Percentiles rank a stretch among this genome's conserved stretches.
phyloP scores from a whole-genome alignment of 1,140 invertebrate genomes.

The Calosoma granatense region DNA sequence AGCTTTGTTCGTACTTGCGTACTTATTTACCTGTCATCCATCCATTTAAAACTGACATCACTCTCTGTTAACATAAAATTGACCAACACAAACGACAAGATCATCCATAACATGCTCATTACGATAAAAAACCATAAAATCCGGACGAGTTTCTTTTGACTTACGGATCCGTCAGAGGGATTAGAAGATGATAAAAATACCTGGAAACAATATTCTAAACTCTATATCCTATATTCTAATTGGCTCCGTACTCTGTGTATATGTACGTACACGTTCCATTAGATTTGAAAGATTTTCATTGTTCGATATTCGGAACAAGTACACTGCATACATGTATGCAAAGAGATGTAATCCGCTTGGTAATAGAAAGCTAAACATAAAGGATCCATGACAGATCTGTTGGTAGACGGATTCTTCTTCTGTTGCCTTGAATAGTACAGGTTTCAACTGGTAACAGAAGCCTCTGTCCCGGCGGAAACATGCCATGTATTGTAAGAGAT shows the following conservation, averaged over 20 bases:
- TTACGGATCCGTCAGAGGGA: constrained; percentile 47
- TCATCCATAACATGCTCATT: constrained; percentile 53
- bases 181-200: constrained; percentile 56
- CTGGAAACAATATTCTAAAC: constrained; percentile 27
- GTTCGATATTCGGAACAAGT: constrained; percentile 69
- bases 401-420: constrained; percentile 39
- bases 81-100: constrained; percentile 51
- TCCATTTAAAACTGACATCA: constrained; percentile 51
- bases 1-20: neutral
- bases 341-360: constrained; percentile 66
- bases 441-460: constrained; percentile 50
- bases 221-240: constrained; percentile 6
- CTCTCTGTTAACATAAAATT: constrained; percentile 54
- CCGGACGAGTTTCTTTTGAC: constrained; percentile 53
- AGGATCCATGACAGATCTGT: constrained; percentile 54
- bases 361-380: constrained; percentile 65
- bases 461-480: constrained; percentile 67
- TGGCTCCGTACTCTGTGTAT: neutral
- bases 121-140: constrained; percentile 62
- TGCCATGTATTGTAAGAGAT: constrained; percentile 63
- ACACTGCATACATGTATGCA: constrained; percentile 66
- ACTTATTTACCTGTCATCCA: constrained; percentile 39
- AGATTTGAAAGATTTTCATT: constrained; percentile 80
- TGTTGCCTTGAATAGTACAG: neutral
- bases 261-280: constrained; percentile 67